Conservation (phyloP, 2,113 vertebrate species). For the Rhea pennata region DNA sequence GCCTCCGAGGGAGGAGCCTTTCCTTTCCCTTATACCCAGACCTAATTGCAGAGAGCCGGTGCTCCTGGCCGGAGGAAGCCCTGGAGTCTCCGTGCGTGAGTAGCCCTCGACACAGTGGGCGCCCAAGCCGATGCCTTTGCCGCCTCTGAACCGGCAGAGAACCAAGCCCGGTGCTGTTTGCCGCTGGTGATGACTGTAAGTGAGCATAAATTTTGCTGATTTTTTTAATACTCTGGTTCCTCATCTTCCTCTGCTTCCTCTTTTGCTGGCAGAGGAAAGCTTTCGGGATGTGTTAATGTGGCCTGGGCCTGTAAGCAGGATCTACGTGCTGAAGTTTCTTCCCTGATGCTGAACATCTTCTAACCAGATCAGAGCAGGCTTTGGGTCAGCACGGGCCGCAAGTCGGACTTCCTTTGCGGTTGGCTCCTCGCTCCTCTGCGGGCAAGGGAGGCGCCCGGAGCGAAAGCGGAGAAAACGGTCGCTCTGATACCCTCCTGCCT, state of each 20-base stretch:
- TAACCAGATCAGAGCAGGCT: neutral
- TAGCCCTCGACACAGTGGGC: no score
- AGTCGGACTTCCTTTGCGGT: neutral
- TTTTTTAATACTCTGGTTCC: neutral
- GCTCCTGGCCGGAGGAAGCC: neutral
- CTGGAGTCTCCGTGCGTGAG: neutral
- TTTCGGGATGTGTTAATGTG: fast-evolving
- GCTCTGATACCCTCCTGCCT: no score
- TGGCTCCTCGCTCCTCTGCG: no score
- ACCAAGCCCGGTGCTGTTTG: fast-evolving
- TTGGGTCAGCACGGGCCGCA: neutral
- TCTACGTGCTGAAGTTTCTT: neutral
- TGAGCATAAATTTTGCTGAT: neutral
- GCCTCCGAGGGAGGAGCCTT: neutral
- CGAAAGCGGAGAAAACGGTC: no score
- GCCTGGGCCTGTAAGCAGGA: neutral
- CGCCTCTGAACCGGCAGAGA: neutral
- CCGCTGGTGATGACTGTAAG: neutral
- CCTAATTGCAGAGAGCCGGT: neutral
- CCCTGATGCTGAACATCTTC: fast-evolving
- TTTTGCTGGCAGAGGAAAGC: fast-evolving
- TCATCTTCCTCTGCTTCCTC: neutral
- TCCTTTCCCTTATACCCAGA: neutral
- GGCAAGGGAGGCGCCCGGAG: no score
- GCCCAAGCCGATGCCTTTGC: neutral